Conservation (phyloP, 2,888 invertebrate genomes). For the Cephus sareptanus region DNA sequence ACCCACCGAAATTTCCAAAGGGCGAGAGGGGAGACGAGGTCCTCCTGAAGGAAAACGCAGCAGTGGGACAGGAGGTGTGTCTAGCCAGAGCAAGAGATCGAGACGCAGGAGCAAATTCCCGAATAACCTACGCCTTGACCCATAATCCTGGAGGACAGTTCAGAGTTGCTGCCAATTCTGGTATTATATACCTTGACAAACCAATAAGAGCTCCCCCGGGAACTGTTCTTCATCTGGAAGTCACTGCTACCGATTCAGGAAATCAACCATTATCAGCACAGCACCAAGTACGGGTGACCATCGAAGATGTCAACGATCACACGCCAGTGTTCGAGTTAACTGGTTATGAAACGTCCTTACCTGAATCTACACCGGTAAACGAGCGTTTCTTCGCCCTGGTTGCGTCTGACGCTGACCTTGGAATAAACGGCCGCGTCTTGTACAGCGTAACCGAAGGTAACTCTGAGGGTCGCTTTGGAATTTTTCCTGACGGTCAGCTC, state of each 20-base stretch:
- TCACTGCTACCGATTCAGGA: constrained; percentile 88
- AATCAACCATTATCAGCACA: constrained; percentile 79
- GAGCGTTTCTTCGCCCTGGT: constrained; percentile 89
- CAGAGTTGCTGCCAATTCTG: constrained; percentile 85
- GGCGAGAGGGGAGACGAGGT: constrained; percentile 79
- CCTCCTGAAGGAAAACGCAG: constrained; percentile 86
- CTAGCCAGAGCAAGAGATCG: constrained; percentile 87
- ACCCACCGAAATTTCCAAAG: constrained; percentile 84
- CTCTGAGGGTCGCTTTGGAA: constrained; percentile 85
- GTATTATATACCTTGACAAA: constrained; percentile 88
- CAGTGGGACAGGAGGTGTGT: constrained; percentile 93
- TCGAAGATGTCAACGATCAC: constrained; percentile 94
- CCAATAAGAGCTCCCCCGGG: constrained; percentile 83
- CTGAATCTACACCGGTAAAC: constrained; percentile 92
- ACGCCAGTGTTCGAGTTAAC: constrained; percentile 93
- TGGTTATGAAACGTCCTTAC: constrained; percentile 90
- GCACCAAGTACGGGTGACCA: constrained; percentile 77
- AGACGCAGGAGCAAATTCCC: constrained; percentile 90
- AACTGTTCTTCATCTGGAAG: constrained; percentile 77
- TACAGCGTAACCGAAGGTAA: constrained; percentile 91
- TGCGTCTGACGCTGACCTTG: constrained; percentile 90
- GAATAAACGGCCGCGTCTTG: constrained; percentile 80
- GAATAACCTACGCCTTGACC: constrained; percentile 83
- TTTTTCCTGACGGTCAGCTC: constrained; percentile 94
- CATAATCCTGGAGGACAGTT: constrained; percentile 86